Conservation (phyloP, 2,113 vertebrate species). For the Mormoops blainvillei region DNA sequence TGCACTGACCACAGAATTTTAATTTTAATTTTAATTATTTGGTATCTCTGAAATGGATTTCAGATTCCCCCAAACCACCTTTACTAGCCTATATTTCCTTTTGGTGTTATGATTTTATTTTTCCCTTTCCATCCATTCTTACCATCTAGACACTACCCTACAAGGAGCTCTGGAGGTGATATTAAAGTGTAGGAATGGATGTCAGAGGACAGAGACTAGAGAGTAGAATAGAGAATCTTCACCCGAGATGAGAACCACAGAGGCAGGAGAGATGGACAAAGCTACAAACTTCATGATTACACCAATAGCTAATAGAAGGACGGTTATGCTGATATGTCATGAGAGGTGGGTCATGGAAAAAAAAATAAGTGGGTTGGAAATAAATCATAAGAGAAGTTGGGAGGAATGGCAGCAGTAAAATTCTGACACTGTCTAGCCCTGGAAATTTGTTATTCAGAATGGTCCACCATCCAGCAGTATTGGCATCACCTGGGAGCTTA, state of each 20-base stretch:
- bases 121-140: background rate
- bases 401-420: background rate
- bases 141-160: background rate
- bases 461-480: background rate
- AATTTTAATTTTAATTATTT: background rate
- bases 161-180: background rate
- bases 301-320: background rate
- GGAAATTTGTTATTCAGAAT: background rate
- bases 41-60: background rate
- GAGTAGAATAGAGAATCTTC: background rate
- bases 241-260: background rate
- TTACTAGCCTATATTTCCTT: background rate
- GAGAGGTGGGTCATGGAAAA: background rate
- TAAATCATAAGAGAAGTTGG: background rate
- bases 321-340: background rate
- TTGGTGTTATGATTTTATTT: background rate
- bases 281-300: background rate
- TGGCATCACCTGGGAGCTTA: background rate
- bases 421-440: background rate
- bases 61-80: background rate
- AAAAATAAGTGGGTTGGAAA: background rate
- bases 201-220: background rate
- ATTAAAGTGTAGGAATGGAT: background rate
- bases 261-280: background rate
- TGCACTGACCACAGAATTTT: background rate